Percentiles rank a stretch among this genome's conserved stretches.
These are phyloP conservation scores for Clistopyga incitator DNA, from an alignment of 2,888 invertebrate species.

Conservation along the genomic window DNA sequence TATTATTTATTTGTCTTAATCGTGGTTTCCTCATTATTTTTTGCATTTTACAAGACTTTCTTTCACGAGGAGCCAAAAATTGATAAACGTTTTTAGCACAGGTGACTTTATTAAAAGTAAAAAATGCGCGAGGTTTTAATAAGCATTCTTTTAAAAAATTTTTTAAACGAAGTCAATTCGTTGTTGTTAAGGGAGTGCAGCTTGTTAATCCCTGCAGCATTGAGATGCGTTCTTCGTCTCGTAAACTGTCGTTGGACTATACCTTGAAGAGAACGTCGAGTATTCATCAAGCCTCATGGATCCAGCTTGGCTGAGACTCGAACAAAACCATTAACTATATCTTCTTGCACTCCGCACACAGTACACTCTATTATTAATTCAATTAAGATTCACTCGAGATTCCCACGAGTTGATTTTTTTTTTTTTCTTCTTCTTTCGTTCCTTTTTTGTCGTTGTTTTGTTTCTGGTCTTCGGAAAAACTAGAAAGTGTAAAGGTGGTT, in stretches of 20 bases:
- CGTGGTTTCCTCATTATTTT: no score
- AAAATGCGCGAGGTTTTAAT: no score
- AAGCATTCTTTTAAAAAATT: neutral
- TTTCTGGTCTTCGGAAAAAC: neutral
- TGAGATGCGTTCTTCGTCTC: neutral
- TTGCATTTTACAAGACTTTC: no score
- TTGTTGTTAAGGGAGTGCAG: neutral
- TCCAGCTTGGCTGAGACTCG: neutral
- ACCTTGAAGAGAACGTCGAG: constrained; percentile 18
- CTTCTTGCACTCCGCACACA: constrained; percentile 9
- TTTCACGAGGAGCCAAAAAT: no score
- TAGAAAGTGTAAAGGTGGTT: neutral
- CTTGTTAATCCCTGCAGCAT: neutral
- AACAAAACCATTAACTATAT: constrained; percentile 1
- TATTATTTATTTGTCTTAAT: no score
- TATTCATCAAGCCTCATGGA: constrained; percentile 28
- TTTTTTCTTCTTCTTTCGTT: no score
- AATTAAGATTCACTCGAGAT: constrained; percentile 16
- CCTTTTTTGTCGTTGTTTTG: no score
- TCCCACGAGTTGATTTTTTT: constrained; percentile 1
- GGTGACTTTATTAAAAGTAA: no score
- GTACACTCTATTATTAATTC: constrained; percentile 26
- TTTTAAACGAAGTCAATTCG: neutral
- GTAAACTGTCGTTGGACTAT: neutral
- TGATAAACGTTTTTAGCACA: no score